Base-by-base conservation (phyloP, 2,888 invertebrate species). In the Rhingia campestris region DNA sequence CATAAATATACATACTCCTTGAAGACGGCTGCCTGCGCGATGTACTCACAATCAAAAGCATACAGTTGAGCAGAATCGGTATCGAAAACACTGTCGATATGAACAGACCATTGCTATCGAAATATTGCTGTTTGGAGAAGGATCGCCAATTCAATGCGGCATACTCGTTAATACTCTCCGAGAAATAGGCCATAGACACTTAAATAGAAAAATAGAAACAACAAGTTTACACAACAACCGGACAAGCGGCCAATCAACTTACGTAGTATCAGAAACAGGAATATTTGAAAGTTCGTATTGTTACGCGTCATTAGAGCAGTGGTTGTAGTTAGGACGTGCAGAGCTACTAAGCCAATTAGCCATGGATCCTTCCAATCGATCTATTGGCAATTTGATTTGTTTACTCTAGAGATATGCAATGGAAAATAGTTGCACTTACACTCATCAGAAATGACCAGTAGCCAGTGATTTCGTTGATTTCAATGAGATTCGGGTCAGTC, bases 81-180 rank as follows among this genome's bases (percentile, higher is more conserved):
- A 97, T 95, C n/a, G 97, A 98, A 92, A 97, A 97, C 30, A 98
- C 96, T 9, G 97, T 94, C 0, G 98, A 98, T 93, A 98, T 97
- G 90, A 98, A 98, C 66, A 98, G 93, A 22, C 98, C 98, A 92
- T 96, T 96, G 88, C 96, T 96, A 91, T 98, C 98, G 91, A 98
- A 98, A 91, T 98, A 98, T 90, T 98, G 98, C 88, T 98, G 97
- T 87, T 95, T 94, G 0, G 98, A 96, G 91, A 98, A 97, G 76
- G 95, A 92, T 88, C 95, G 94, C 97, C 97, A 98, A 91, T 98
- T 95, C 86, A 93, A 93, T 0, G 98, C 97, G 3, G 97, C 98
- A 86, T 96, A 94, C 92, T 97, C 95, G 90, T 98, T 98, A 87
- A 98, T 96, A 88, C 94, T 95, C 92, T 98, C 97, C 30, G 98